Conservation (phyloP, 2,888 invertebrate genomes). For the Dynastes hyllus region DNA sequence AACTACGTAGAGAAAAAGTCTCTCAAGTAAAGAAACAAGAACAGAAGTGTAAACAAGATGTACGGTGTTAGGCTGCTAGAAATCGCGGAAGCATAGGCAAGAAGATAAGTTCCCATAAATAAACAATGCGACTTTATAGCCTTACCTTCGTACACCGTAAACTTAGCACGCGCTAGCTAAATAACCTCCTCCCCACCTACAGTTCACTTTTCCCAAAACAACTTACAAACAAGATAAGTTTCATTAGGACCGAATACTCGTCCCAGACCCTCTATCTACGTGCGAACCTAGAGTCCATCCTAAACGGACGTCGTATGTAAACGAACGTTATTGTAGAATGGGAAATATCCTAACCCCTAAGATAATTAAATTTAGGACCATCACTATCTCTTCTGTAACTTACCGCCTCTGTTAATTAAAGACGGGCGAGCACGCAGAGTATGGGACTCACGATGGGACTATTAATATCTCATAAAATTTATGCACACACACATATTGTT, state of each 20-base stretch:
- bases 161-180: neutral
- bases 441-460: slow-evolving; percentile 53
- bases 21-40: no score
- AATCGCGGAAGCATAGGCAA: no score
- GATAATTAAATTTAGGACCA: slow-evolving; percentile 50
- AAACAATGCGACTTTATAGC: no score
- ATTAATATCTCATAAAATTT: slow-evolving; percentile 58
- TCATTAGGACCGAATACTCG: slow-evolving; percentile 22
- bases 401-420: slow-evolving; percentile 62
- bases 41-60: no score
- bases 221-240: slow-evolving; percentile 42
- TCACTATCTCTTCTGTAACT: slow-evolving; percentile 56
- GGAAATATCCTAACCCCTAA: slow-evolving; percentile 42
- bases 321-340: slow-evolving; percentile 41
- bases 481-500: slow-evolving; percentile 56
- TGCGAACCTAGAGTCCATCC: slow-evolving; percentile 7
- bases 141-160: no score
- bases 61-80: no score
- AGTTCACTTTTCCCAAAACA: slow-evolving; percentile 17
- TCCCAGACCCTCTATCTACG: neutral
- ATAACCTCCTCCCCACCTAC: neutral
- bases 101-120: no score
- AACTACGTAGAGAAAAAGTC: no score
- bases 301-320: slow-evolving; percentile 26
- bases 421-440: slow-evolving; percentile 51